Base-by-base conservation (phyloP, 2,797 vertebrate species). In the Labeo calbasu region DNA sequence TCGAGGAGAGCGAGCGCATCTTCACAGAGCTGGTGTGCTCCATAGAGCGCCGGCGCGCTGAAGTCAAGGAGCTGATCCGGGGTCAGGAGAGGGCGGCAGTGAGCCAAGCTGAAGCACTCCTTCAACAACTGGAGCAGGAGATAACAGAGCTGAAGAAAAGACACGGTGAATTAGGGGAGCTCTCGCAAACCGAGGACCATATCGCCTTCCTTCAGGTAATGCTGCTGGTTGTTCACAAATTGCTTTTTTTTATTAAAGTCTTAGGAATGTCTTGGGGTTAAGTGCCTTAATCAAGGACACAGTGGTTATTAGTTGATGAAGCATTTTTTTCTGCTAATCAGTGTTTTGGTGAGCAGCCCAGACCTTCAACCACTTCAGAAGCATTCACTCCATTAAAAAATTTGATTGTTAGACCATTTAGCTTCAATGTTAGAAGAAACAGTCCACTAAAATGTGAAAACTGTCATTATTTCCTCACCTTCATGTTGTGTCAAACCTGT, bases 101-200 rank as follows among this genome's bases (percentile, higher is more conserved):
- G 48, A 51, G 84, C 66, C 92, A 93, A 85, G 93, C 93, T 0
- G 88, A 91, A 83, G 93, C 91, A 81, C 90, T 96, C 76, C 89
- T 96, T 90, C 92, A 93, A 53, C 93, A 92, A 50, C 91, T 96
- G 85, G 94, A 96, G 83, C 93, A 92, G 89, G 96, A 96, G 89
- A 93, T 96, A 0, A n/a, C 75, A 0, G 93, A 95, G 76, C 91
- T 96, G 85, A 95, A 92, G 88, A 94, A 88, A 78, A 89, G 85
- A 32, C 94, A 93, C 19, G 8, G 88, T 0, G 91, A 93, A 80
- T 81, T 95, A 55, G 92, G 91, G 32, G 89, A 87, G 23, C 92
- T 96, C 3, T 92, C 92, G 14, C 87, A 91, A 65, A 91, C 91
- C 0, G 92, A 91, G 1, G 94, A 93, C 57, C 91, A 95, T n/a